These are phyloP conservation scores for Horisme vitalbata DNA, from an alignment of 2,888 invertebrate species.

Conservation along the genomic window DNA sequence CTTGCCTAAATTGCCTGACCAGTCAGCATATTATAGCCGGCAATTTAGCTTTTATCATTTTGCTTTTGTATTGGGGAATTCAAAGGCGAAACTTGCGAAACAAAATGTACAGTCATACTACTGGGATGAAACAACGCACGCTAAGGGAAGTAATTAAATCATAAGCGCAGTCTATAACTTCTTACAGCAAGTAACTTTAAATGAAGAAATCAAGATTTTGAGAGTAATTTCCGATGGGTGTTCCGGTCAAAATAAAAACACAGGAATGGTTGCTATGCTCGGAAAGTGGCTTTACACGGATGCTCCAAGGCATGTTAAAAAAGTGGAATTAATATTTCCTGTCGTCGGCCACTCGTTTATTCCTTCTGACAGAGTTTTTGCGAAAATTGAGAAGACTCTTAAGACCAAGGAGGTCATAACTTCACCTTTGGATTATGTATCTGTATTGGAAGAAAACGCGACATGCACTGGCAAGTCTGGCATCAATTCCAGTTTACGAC, in stretches of 20 bases:
- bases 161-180: background rate
- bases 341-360: too few species aligned
- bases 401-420: conserved; percentile 22
- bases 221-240: conserved; percentile 33
- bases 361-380: background rate
- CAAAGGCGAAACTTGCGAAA: background rate
- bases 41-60: background rate
- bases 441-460: conserved; percentile 21
- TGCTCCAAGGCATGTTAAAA: conserved; percentile 16
- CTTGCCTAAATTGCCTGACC: conserved; percentile 32
- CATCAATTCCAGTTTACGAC: conserved; percentile 23
- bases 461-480: conserved; percentile 8
- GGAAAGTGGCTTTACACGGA: conserved; percentile 26
- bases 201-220: conserved; percentile 20
- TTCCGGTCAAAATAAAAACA: conserved; percentile 35
- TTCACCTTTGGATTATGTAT: conserved; percentile 18
- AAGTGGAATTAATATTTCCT: too few species aligned
- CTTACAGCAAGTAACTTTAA: background rate
- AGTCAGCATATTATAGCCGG: conserved; percentile 10
- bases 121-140: background rate
- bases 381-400: conserved; percentile 21
- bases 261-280: conserved; percentile 24
- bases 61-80: background rate
- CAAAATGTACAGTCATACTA: background rate
- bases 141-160: background rate